Evolutionary conservation across 2,888 invertebrate species (phyloP), one percentile per base, ranked within the genome.

Genomic region (Didymodactylos carnosus): DNA sequence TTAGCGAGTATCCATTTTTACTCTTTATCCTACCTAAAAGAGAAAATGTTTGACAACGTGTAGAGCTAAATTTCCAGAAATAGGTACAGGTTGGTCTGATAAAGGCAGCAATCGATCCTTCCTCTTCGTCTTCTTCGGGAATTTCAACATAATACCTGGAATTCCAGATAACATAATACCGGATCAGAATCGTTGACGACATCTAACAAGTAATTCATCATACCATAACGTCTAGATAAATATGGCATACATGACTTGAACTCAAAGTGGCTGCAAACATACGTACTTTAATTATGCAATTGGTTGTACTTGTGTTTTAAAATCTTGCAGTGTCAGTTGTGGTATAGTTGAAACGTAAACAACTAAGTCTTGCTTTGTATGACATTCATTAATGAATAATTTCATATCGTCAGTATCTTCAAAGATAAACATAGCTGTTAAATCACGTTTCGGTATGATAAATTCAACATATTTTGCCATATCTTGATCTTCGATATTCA

Each of bases 401-500:
- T 90, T 89, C 87, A 92, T 89, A 79, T 94, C 94, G 0, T 86
- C 85, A 49, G 87, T 88, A 75, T 88, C 86, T n/a, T 74, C 74
- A 29, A 74, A 74, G 13, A 74, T 39, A 46, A 74, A 74, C 74
- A 74, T 74, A 35, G 71, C 46, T 19, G 39, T n/a, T 13, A 74
- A 40, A 46, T 74, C 74, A 29, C 74, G 39, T 53, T 46, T 80
- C 0, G 87, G 80, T 0, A 94, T 87, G 0, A 88, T 86, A 72
- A 87, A 87, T 82, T 94, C 94, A 2, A 94, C 83, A 81, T 89
- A 93, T 70, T 89, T 89, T 0, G 91, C 81, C 77, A 80, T 77
- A 10, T 73, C 71, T 87, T 80, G 77, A 71, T 81, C 77, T 23
- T 78, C 78, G 51, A 84, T 80, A 76, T 83, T 83, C 78, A 84